Evolutionary conservation across 2,888 invertebrate species (phyloP), one percentile per base, ranked within the genome.

Genomic region (Leucozona laternaria): DNA sequence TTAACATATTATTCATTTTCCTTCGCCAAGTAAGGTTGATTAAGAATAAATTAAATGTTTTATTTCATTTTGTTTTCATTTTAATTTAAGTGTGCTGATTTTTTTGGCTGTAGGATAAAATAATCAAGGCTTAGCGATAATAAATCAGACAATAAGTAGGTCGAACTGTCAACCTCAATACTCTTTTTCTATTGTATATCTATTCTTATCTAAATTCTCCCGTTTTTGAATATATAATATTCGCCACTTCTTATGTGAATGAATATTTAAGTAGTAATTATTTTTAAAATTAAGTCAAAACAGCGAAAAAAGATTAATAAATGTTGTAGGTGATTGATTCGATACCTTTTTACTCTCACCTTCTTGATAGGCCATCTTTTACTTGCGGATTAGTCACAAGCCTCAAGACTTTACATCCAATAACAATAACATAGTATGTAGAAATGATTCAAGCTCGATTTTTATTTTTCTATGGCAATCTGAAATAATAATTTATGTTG

Each of bases 401-500:
- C 20, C 11, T 48, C 20, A 4, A 48, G 11, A 20, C 4, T 11
- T 10, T 5, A 48, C 10, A 11, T 31, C 0, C 31, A 31, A 31
- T 31, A 31, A 31, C 31, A 31, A 8, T 8, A 28, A 8, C 31
- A 31, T 1, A 31, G 5, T 28, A 37, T 4, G 5, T 15, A 40
- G 10, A 40, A 6, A 7, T 15, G n/a, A 40, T 22, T 37, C 13
- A 58, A 1, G 22, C 13, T 37, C 6, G 8, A 8, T 17, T 45
- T 45, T 45, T 17, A 1, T 48, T 43, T 15, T 40, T 15, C 0
- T 10, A 1, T 20, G 48, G 11, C 11, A 20, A 34, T 17, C 34
- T 64, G 4, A 37, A 37, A 25, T 22, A 37, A 22, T 22, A 79
- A 79, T 72, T 64, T 72, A 79, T 79, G 62, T 10, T 45, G 28